Conservation (phyloP, 2,888 invertebrate genomes). For the Falcaria lacertinaria region DNA sequence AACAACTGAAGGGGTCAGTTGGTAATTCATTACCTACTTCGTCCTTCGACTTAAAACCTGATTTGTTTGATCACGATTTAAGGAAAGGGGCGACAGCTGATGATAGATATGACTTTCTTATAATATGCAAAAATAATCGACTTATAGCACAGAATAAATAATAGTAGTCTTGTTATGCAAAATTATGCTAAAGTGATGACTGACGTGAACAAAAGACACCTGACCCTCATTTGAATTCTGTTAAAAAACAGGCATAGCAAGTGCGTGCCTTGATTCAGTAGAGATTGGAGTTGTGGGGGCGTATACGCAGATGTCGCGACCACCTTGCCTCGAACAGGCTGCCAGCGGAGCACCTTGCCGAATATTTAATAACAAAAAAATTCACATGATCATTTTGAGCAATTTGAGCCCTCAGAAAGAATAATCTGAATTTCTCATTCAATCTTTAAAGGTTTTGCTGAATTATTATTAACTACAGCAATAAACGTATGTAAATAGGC, state of each 20-base stretch:
- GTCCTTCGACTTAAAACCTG: neutral
- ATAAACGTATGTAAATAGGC: neutral
- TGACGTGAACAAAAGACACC: conserved; percentile 1
- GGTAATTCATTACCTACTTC: conserved; percentile 13
- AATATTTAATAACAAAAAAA: conserved; percentile 29
- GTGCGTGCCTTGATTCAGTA: conserved; percentile 60
- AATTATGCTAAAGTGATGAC: too few relatives aligned
- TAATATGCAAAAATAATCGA: too few relatives aligned
- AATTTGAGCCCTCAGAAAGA: neutral
- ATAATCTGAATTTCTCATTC: too few relatives aligned
- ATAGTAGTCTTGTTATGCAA: too few relatives aligned
- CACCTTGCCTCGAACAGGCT: conserved; percentile 47
- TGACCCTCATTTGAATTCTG: neutral
- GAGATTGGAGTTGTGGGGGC: conserved; percentile 46
- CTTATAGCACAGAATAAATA: too few relatives aligned
- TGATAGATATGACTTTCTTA: too few relatives aligned
- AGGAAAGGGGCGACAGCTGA: too few relatives aligned
- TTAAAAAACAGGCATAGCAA: conserved; percentile 29
- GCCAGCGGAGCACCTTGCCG: conserved; percentile 43
- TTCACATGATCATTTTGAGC: neutral
- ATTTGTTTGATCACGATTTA: neutral
- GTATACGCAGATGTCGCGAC: conserved; percentile 49
- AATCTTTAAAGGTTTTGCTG: too few relatives aligned
- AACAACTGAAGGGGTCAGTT: conserved; percentile 29
- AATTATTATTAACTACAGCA: too few relatives aligned